Evolutionary conservation across 2,797 vertebrate species (phyloP), one percentile per base, ranked within the genome.

Genomic region (Paguma larvata): DNA sequence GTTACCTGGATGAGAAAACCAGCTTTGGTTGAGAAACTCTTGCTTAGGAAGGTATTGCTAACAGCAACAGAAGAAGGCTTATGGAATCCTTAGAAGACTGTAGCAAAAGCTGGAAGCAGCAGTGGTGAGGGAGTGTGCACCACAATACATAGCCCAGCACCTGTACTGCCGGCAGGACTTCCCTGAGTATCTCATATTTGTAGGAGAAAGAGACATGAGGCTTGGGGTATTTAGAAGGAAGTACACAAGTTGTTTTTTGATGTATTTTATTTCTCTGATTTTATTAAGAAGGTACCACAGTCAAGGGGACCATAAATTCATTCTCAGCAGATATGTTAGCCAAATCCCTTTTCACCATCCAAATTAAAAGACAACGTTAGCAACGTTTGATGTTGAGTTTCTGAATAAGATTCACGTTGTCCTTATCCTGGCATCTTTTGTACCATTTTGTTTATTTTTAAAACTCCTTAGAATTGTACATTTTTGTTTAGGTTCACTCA

Each of bases 391-490:
- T 68, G 80, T n/a, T 19, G 51, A 78, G 70, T 77, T 86, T 95
- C 85, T 77, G 59, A 95, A 41, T 78, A 62, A 44, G 67, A 89
- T 70, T 68, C 19, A 18, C 6, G 9, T 21, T 91, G 34, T 59
- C 85, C 84, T 72, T 53, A 78, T 78, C 80, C 79, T 82, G 46
- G 56, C 91, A 65, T 78, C 75, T 72, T 97, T 94, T 78, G 25
- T 85, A 94, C 75, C 27, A 38, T 84, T 97, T 94, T 95, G 34
- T 46, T 96, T 96, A 93, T 96, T 96, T 98, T 96, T 97, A 85
- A 97, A 73, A 67, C 70, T 85, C 89, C 38, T 46, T 91, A 78
- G 59, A 96, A 68, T 75, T 70, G 73, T 4, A n/a, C 77, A 62
- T 95, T 95, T 77, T 27, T 70, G 30, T 96, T 85, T 77, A 65